Conservation (phyloP, 2,888 invertebrate species). For the Hylaea fasciaria region DNA sequence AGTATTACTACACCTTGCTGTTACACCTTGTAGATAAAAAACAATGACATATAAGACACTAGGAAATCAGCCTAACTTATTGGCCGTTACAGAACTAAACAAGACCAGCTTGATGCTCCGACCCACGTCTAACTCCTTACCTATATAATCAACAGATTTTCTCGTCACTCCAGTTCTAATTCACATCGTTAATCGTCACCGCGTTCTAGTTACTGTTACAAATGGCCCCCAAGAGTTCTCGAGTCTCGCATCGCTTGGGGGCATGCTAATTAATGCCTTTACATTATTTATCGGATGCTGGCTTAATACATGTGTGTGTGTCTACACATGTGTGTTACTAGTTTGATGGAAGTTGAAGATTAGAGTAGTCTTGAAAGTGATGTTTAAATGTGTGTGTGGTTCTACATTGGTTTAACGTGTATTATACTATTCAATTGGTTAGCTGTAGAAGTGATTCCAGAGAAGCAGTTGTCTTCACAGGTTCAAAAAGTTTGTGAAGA, state of each 20-base stretch:
- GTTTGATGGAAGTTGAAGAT: background rate
- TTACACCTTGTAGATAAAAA: too few relatives aligned
- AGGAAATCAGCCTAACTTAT: too few relatives aligned
- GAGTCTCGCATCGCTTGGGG: slow-evolving; percentile 37
- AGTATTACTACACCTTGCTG: too few relatives aligned
- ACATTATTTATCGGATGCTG: slow-evolving; percentile 47
- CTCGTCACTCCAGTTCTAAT: background rate
- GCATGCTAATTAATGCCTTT: slow-evolving; percentile 49
- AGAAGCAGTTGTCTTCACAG: too few relatives aligned
- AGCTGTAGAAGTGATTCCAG: too few relatives aligned
- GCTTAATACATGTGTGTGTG: background rate
- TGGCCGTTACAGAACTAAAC: too few relatives aligned
- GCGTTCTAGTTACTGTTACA: slow-evolving; percentile 14
- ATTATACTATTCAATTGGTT: too few relatives aligned
- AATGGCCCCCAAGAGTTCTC: slow-evolving; percentile 8
- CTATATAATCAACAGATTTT: background rate
- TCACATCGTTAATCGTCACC: background rate
- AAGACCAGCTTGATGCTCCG: too few relatives aligned
- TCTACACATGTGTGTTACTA: background rate
- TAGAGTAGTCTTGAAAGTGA: background rate
- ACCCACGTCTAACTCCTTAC: background rate
- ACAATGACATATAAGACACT: too few relatives aligned
- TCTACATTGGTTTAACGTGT: too few relatives aligned
- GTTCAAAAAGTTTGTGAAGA: too few relatives aligned
- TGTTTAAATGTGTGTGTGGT: too few relatives aligned